Evolutionary conservation across 2,113 vertebrate species (phyloP), one percentile per base, ranked within the genome.

Genomic region (Cyanistes caeruleus): DNA sequence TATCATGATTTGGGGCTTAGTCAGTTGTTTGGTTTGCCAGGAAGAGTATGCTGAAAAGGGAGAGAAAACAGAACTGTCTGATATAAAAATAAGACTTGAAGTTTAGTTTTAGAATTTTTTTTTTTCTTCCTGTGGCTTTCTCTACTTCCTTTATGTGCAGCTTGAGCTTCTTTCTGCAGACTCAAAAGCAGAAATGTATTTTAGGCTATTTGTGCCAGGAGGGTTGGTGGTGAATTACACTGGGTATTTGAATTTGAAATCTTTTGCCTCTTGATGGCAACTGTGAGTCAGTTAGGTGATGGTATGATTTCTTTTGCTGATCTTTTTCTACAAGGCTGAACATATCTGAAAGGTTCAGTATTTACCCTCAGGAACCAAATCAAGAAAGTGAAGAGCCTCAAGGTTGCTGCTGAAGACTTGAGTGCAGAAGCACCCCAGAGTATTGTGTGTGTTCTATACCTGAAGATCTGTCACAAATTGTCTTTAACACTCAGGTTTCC

Each of bases 91-190:
- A 86, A 80, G 30, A 77, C 58, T 55, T 55, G 8, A 62, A 55
- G 63, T 53, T 84, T 56, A 84, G 64, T 68, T 91, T 73, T 76
- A 90, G 72, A 44, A 24, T 87, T 7, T 59, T 64, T 85, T 63
- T 84, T 88, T 82, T 46, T 33, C 35, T 83, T 63, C 63, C 41
- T 91, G 83, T 93, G 90, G 86, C 80, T 96, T 96, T 84, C 25
- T 89, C 60, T 81, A 44, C 89, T 97, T 97, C 96, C 87, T 90
- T 88, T 96, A 65, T 44, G 65, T 83, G 55, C 35, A 89, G 70
- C 87, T 94, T 96, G 81, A 87, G 83, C 69, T 92, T 41, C 68
- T 49, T 91, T 90, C 79, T 76, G 92, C 64, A 96, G 76, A 43
- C 51, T 89, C 22, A 80, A 85, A 94, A 90, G 81, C 69, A 92